Base-by-base conservation (phyloP, 2,113 vertebrate genomes). In the Nerophis ophidion region DNA sequence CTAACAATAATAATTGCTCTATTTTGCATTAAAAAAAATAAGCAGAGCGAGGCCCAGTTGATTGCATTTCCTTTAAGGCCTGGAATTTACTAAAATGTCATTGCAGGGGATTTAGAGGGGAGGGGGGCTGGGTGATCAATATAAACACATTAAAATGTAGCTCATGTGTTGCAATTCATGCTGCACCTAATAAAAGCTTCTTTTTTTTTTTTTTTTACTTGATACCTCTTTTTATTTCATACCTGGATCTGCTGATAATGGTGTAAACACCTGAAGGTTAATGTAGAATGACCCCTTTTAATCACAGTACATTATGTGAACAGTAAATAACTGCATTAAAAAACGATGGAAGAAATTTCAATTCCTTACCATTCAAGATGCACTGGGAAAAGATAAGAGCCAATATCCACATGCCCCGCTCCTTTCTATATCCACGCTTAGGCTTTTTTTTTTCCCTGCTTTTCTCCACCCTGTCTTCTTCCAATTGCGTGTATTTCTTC, bases 341-440 rank as follows among this genome's bases (percentile, higher is more conserved):
- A 76, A 66, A 71, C 66, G 17, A 50, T 73, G 65, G 70, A 74
- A 82, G 81, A 71, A 91, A 92, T 88, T 86, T 95, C 93, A 93
- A 92, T 95, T 94, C 90, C 93, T 88, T 86, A 95, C 93, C 94
- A 92, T 95, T 94, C 90, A 93, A 90, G 93, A 96, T 93, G 94
- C 93, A 95, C 92, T 95, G 93, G 90, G 92, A 92, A 92, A 95
- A 93, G 90, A 92, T 89, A 86, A 92, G 86, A 89, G 91, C 92
- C 93, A 95, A 93, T 94, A 95, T 96, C 94, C 94, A 95, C 94
- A 97, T 96, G 92, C 93, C 93, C 92, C 91, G 91, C 89, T 90
- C 92, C 88, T 89, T 86, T 83, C 90, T 88, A 88, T 91, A 91
- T 91, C 89, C 89, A 86, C 82, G 86, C 89, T 77, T 89, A 87